Base-by-base conservation (phyloP, 2,113 vertebrate species). In the Sclerurus mexicanus region DNA sequence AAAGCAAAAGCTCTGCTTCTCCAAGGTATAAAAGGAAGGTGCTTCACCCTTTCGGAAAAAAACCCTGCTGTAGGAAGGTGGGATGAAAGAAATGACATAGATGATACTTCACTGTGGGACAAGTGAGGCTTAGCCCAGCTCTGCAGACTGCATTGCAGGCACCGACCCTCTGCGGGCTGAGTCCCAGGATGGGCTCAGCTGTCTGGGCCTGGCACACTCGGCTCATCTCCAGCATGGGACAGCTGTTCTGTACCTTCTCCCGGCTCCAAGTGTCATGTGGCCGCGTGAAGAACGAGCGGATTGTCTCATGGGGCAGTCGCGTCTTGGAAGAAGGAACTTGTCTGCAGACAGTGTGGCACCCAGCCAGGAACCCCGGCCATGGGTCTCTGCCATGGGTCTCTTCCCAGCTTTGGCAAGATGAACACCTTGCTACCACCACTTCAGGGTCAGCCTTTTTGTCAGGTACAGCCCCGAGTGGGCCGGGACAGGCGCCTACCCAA, bases 251-350 rank as follows among this genome's bases (percentile, higher is more conserved):
- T 17, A n/a, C 40, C 62, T n/a, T 40, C 58, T 94, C 37, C 35
- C 53, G 42, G 53, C 67, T 42, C 7, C 3, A 66, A n/a, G 55
- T 0, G 9, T 17, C 72, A 8, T 3, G 17, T 35, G 39, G 28
- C 15, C 28, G 4, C 4, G 7, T 66, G 82, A 19, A 77, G 50
- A 72, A 10, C 27, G 15, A 28, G 63, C 0, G 0, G 24, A 23
- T 7, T 33, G 20, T 66, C 46, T 58, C 56, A 9, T 8, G 55
- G 44, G 47, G 30, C n/a, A 21, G 21, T 9, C 0, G 1, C 6
- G 2, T 40, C 63, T 55, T 40, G 58, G 78, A 80, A 58, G 31
- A 53, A 86, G 80, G 64, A 64, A 18, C 30, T 80, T 37, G 16
- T 53, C 69, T 74, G 60, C 68, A 85, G 74, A 56, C 31, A n/a